Percentiles rank a stretch among this genome's conserved stretches.
These are phyloP conservation scores for Lutraria rhynchaena DNA, from an alignment of 1,140 invertebrate species.

Conservation along the genomic window DNA sequence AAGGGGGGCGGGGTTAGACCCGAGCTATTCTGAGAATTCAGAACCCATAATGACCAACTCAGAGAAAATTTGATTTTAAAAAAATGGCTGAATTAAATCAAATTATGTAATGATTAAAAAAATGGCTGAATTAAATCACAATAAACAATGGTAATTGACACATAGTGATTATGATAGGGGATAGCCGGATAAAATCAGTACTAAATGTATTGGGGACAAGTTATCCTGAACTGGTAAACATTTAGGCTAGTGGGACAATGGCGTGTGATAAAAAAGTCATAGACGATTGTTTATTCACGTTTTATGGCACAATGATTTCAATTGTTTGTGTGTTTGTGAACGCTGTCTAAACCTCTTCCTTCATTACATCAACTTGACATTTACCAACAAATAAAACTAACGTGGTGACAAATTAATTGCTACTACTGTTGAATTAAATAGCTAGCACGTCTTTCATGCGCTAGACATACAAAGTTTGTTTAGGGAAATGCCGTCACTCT, in stretches of 20 bases:
- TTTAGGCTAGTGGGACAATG: slow-evolving; percentile 37
- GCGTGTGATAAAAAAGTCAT: not conserved
- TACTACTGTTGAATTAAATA: slow-evolving; percentile 11
- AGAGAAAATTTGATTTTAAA: too few relatives aligned
- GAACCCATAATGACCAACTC: too few relatives aligned
- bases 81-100: too few relatives aligned
- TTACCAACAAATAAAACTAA: slow-evolving; percentile 30
- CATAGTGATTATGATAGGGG: too few relatives aligned
- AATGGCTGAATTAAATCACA: too few relatives aligned
- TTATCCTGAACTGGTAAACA: too few relatives aligned
- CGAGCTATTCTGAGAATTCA: too few relatives aligned
- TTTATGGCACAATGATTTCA: slow-evolving; percentile 28
- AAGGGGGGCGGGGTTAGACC: too few relatives aligned
- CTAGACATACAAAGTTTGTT: slow-evolving; percentile 35
- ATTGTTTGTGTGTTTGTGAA: slow-evolving; percentile 35
- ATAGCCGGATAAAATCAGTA: too few relatives aligned
- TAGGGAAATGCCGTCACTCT: slow-evolving; percentile 39
- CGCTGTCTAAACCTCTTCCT: slow-evolving; percentile 14
- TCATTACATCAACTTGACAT: slow-evolving; percentile 12
- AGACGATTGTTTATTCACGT: slow-evolving; percentile 37
- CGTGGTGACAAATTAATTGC: slow-evolving; percentile 39
- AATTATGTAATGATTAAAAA: too few relatives aligned
- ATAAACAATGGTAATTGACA: too few relatives aligned
- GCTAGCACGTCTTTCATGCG: not conserved
- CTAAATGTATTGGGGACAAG: too few relatives aligned